Conservation (phyloP, 2,797 vertebrate species). For the Gymnopithys bicolor region DNA sequence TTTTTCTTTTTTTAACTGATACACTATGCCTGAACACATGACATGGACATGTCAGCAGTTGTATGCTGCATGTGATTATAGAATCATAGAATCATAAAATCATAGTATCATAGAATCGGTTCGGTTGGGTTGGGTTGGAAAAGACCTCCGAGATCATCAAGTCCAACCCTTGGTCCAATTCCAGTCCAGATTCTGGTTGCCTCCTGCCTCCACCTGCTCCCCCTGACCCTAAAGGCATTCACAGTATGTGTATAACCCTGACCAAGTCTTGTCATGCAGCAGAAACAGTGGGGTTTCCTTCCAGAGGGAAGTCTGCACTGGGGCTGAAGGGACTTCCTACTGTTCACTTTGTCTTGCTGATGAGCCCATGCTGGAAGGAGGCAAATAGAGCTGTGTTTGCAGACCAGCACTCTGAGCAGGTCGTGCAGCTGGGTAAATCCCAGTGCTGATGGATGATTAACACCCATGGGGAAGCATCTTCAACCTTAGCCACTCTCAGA, state of each 20-base stretch:
- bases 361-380: rapidly evolving
- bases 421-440: not conserved
- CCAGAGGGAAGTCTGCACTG: not conserved
- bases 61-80: rapidly evolving
- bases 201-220: not conserved
- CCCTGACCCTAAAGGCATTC: not conserved
- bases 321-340: rapidly evolving
- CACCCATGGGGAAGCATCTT: rapidly evolving
- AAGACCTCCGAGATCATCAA: too few relatives aligned
- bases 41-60: rapidly evolving
- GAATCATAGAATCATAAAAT: too few relatives aligned
- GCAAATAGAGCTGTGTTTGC: not conserved
- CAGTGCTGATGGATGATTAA: not conserved
- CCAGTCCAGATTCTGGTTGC: too few relatives aligned
- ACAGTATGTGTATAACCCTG: rapidly evolving
- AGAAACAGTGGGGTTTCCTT: not conserved
- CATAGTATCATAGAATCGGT: too few relatives aligned
- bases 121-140: too few relatives aligned
- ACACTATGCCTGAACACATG: rapidly evolving
- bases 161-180: too few relatives aligned
- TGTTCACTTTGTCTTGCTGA: rapidly evolving
- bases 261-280: not conserved
- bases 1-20: rapidly evolving
- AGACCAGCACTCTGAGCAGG: rapidly evolving
- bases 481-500: not conserved